Percentiles rank a stretch among this genome's conserved stretches.
Evolutionary conservation across 2,888 invertebrate species (phyloP).

Genomic region (Amblyjoppa proteus): DNA sequence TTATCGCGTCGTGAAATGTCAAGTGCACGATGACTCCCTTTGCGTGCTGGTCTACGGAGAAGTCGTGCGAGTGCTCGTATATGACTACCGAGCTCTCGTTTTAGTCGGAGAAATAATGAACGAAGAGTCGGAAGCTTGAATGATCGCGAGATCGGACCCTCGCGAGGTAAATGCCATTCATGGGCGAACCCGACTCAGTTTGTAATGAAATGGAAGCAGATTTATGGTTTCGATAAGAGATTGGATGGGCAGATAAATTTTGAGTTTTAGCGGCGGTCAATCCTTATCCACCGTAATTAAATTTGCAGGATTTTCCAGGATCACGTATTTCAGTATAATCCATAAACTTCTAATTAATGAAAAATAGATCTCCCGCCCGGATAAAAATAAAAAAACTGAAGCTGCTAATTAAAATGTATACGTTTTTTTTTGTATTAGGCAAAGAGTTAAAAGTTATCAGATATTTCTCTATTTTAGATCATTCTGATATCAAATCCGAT

Average conservation of each 20-base stretch:
- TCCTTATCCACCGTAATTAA: background rate
- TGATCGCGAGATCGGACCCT: constrained; percentile 24
- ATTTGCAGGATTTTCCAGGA: background rate
- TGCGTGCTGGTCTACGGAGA: background rate
- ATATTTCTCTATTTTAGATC: background rate
- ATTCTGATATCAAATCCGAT: background rate
- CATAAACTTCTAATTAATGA: background rate
- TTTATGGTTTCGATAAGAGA: constrained; percentile 1
- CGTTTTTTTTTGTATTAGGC: background rate
- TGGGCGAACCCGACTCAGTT: background rate
- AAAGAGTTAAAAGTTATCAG: background rate
- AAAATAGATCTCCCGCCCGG: background rate
- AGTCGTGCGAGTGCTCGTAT: constrained; percentile 1
- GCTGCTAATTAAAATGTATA: background rate
- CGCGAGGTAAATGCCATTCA: constrained; percentile 5
- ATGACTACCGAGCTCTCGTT: constrained; percentile 31
- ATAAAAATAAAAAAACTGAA: background rate
- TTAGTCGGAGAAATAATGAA: constrained; percentile 32
- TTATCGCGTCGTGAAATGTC: constrained; percentile 79
- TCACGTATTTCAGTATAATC: background rate
- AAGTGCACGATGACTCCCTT: constrained; percentile 74
- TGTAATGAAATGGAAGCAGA: background rate
- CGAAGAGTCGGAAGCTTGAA: constrained; percentile 30
- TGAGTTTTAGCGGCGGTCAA: background rate
- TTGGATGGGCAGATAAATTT: background rate